Conservation (phyloP, 2,888 invertebrate species). For the Tetropium fuscum region DNA sequence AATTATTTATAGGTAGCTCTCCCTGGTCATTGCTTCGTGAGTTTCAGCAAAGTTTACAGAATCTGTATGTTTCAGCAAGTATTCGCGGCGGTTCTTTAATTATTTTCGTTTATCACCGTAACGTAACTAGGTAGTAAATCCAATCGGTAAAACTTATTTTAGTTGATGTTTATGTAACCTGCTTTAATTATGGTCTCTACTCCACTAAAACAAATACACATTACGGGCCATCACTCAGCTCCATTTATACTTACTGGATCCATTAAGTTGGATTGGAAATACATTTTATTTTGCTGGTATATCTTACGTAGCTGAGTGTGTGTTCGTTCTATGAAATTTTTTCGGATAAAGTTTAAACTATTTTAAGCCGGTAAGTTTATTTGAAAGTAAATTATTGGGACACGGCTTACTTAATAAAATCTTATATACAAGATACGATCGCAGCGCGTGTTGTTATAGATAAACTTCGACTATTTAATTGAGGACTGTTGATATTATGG, state of each 20-base stretch:
- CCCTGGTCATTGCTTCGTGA: constrained; percentile 9
- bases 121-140: constrained; percentile 26
- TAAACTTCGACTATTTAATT: too few relatives aligned
- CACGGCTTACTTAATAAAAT: too few relatives aligned
- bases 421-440: too few relatives aligned
- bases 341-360: too few relatives aligned
- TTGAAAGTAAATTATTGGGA: too few relatives aligned
- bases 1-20: constrained; percentile 8
- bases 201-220: constrained; percentile 32
- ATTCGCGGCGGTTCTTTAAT: constrained; percentile 18
- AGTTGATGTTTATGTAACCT: constrained; percentile 30
- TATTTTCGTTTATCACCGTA: constrained; percentile 28
- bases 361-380: too few relatives aligned
- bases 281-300: constrained; percentile 12
- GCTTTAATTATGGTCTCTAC: constrained; percentile 31
- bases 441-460: too few relatives aligned
- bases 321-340: too few relatives aligned
- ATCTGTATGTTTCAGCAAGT: too few relatives aligned
- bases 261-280: constrained; percentile 19
- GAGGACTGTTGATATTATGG: too few relatives aligned
- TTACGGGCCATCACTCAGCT: constrained; percentile 25
- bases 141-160: constrained; percentile 29
- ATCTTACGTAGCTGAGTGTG: constrained; percentile 12
- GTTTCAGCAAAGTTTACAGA: constrained; percentile 11
- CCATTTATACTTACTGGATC: constrained; percentile 26